Evolutionary conservation across 2,888 invertebrate species (phyloP), one percentile per base, ranked within the genome.

Genomic region (Nymphalis polychloros): DNA sequence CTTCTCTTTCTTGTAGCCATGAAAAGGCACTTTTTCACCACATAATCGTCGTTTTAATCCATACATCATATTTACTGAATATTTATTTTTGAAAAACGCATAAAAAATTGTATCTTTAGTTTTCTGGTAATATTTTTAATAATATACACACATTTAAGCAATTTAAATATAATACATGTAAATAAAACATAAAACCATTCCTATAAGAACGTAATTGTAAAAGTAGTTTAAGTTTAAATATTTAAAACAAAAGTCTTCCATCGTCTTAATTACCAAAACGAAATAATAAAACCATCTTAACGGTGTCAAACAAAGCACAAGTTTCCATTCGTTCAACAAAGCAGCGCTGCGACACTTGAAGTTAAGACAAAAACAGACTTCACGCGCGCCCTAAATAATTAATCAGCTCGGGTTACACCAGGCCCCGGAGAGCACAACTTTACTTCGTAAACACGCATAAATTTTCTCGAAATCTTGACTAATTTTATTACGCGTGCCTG

Each of bases 381-480:
- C 77, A 72, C 75, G 74, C 68, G 73, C 73, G 74, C 68, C 73
- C 73, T 73, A 75, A 76, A 76, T 82, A 81, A 82, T 83, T 83
- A 83, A 82, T 82, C 68, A 64, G 69, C 59, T 65, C 35, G 49
- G 59, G 62, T 52, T 55, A 53, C 60, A 48, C 64, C 59, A 27
- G 55, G 55, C 31, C 31, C 20, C 55, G n/a, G 31, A 19, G 35
- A 46, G 48, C 60, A 19, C 53, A 60, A 80, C 76, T 77, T 76
- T 79, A 75, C 77, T 79, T 78, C 73, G 76, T 70, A 77, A 82
- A 82, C 82, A 81, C 75, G 80, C 79, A 74, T 78, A 75, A 77
- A 76, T 74, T 72, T 64, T 48, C 64, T 59, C 67, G 65, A 65
- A 70, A 71, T 73, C 67, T 68, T 63, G 62, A 60, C 67, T 64